Percentiles rank a stretch among this genome's conserved stretches.
phyloP scores from a whole-genome alignment of 2,797 vertebrate species.

The Hozukius guyotensis region DNA sequence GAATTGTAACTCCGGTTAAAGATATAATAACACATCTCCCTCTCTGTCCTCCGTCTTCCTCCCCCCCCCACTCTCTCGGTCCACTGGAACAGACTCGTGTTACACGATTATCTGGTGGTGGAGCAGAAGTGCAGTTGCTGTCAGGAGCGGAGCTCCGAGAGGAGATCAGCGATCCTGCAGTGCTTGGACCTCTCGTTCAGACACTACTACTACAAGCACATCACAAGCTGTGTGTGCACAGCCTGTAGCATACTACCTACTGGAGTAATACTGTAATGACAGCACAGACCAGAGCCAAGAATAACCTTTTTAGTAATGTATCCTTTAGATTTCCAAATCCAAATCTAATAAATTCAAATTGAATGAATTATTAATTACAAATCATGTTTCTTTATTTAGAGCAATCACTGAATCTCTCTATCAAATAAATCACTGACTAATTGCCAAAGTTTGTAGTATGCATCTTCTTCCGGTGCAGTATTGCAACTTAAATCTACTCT shows the following conservation, averaged over 20 bases:
- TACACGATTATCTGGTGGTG: conserved; percentile 44
- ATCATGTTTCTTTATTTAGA: background rate
- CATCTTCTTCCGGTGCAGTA: background rate
- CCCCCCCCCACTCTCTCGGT: background rate
- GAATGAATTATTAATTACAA: background rate
- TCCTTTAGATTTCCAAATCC: background rate
- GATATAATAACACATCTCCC: background rate
- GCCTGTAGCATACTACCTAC: background rate
- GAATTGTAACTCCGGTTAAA: background rate
- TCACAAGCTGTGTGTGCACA: conserved; percentile 69
- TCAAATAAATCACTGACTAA: conserved; percentile 2
- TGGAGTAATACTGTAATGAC: accelerated
- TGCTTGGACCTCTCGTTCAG: conserved; percentile 41
- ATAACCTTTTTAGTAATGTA: background rate
- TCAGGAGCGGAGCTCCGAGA: conserved; percentile 31
- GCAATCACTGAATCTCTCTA: background rate
- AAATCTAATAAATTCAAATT: background rate
- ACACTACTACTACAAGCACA: conserved; percentile 53
- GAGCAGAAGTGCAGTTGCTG: conserved; percentile 48
- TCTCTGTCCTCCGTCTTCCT: background rate
- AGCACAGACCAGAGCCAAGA: background rate
- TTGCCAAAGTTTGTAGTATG: background rate
- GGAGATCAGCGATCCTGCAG: conserved; percentile 33
- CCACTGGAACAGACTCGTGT: conserved; percentile 28
- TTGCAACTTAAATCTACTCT: background rate